Base-by-base conservation (phyloP, 2,888 invertebrate genomes). In the Timema podura region DNA sequence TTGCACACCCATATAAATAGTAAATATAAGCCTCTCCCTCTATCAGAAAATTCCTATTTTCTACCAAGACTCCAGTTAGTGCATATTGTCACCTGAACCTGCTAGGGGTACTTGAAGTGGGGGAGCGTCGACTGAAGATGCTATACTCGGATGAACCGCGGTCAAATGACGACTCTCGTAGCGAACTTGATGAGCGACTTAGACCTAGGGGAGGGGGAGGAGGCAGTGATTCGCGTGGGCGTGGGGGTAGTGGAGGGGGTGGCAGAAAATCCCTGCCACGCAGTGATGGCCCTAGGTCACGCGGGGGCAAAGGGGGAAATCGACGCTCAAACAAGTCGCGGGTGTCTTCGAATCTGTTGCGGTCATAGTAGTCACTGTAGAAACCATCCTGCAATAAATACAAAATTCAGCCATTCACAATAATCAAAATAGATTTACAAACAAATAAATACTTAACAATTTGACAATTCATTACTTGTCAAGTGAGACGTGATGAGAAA, bases 101-200 rank as follows among this genome's bases (percentile, higher is more conserved):
- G 64, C 68, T 71, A 15, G 71, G 73, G 57, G 70, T 65, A 16
- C 69, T 67, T 51, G 69, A 57, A 9, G 92, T 91, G 76, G 93
- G 92, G 76, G 92, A 91, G 77, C 93, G 85, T 75, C 93, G 86
- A 82, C 91, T 93, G 83, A 91, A 93, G 90, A 93, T 91, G 76
- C 89, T 86, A 81, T 92, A 92, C 80, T 92, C 86, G 72, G 80
- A 79, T 77, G 83, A 81, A 49, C 84, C 81, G 70, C 85, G 84
- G 83, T 88, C 82, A 81, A 84, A 82, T 15, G 71, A 59, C 45
- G 84, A 81, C 74, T 86, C 86, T 67, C 90, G 86, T 86, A 90
- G 87, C 76, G 91, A 85, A 77, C 88, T 86, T 85, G 87, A 85
- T 77, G 85, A 85, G 77, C 83, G 83, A 74, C 86, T 81, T 81